Base-by-base conservation (phyloP, 2,888 invertebrate species). In the Octodonta nipae region DNA sequence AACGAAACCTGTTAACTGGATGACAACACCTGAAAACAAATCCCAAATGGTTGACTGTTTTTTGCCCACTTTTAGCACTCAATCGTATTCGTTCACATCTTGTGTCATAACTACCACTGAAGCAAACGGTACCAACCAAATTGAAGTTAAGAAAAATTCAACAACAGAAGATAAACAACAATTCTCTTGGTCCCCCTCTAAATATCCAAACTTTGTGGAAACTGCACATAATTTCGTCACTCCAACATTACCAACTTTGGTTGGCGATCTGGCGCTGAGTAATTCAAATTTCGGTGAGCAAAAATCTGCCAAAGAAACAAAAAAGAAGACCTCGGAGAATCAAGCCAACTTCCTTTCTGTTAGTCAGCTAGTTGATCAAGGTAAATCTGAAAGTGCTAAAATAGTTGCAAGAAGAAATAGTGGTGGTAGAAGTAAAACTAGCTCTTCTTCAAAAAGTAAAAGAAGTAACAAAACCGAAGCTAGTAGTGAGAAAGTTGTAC, bases 361-460 rank as follows among this genome's bases (percentile, higher is more conserved):
- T 1, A 75, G 74, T 50, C 73, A 74, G 37, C 50, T 75, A n/a
- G 74, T 75, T 2, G 73, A 69, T 41, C 66, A 63, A 39, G 64
- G 64, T 41, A 68, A 67, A 42, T 43, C 28, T 26, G 52, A 50
- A 20, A 37, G 15, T 36, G 41, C 40, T 16, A 50, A 52, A 36
- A 42, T 50, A 1, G 32, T 47, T 3, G 46, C 52, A 26, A 46
- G 58, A 33, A 46, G 58, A 36, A 52, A 47, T 37, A 57, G 56
- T 33, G 54, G 54, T 2, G 49, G 43, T 30, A 50, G 50, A 34
- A 35, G 42, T 7, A 47, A 47, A 32, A 37, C 28, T 26, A 30
- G 34, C 5, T 20, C 30, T 1, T 28, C 34, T 3, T 36, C 30
- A 16, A 38, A 36, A 26, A 33, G 35, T 20, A 41, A 45, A 14